Base-by-base conservation (phyloP, 2,888 invertebrate species). In the Galeopsomyia nigrocyanea region DNA sequence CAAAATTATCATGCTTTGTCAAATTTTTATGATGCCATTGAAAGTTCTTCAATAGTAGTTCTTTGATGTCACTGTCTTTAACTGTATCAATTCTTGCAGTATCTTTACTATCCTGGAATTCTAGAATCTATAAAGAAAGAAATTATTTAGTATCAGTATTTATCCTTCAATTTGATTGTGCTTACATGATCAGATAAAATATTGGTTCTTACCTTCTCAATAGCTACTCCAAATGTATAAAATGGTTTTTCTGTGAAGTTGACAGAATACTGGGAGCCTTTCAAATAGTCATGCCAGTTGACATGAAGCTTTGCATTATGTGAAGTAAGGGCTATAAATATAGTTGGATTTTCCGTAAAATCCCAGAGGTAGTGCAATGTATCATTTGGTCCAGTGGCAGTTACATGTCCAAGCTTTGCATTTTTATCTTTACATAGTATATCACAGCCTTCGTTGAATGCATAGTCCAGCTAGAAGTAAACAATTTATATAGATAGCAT, bases 331-430 rank as follows among this genome's bases (percentile, higher is more conserved):
- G 89, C 88, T 46, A 90, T 84, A 17, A 92, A 83, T 31, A 92
- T 80, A 0, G 90, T 89, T 0, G 92, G 92, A 55, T 88, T 86
- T 3, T 89, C 88, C 3, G 89, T 88, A 78, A 92, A 91, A 83
- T 92, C 91, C 90, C 92, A 92, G 60, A 93, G 77, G 81, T 92
- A 92, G 80, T 93, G 92, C 0, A 92, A 82, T 0, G 89, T 88
- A 82, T 93, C 92, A 58, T 88, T 84, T 0, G 83, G 73, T 0
- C 92, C 90, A 22, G 87, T 88, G 0, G 91, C 91, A 79, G 0
- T 73, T 13, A 77, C 51, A 71, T 74, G 69, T 50, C 47, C 70
- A 1, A 77, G 60, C 53, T 64, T 70, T 19, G 50, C 56, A 22
- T 68, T 68, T 53, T 51, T 51, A 61, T 74, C 49, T 47, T 60